phyloP scores from a whole-genome alignment of 2,888 invertebrate species.

The Athripsodes cinereus region DNA sequence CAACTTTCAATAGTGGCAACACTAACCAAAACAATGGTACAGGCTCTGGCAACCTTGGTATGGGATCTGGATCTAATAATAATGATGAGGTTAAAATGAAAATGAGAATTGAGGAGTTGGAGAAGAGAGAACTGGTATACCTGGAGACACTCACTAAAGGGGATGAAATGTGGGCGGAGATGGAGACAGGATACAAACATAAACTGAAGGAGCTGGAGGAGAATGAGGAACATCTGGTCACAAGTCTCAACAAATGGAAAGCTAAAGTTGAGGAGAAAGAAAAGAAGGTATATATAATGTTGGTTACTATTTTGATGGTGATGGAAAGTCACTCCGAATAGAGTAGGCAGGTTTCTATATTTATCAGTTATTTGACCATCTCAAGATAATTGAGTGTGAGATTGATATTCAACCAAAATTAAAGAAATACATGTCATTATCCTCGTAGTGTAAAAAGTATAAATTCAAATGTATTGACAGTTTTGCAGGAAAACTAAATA shows the following conservation, averaged over 20 bases:
- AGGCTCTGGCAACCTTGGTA: too few relatives aligned
- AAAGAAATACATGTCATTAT: too few relatives aligned
- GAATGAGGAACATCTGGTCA: conserved; percentile 43
- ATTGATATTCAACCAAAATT: too few relatives aligned
- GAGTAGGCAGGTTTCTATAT: too few relatives aligned
- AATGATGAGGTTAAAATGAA: conserved; percentile 52
- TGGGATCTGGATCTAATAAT: too few relatives aligned
- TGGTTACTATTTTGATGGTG: background rate
- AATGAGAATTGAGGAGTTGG: conserved; percentile 55
- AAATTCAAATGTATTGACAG: background rate
- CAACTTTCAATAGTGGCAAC: too few relatives aligned
- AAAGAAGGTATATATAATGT: conserved; percentile 29
- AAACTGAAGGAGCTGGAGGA: conserved; percentile 48
- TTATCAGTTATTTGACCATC: too few relatives aligned
- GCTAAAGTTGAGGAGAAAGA: conserved; percentile 46
- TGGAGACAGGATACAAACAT: conserved; percentile 59
- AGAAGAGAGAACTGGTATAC: conserved; percentile 60
- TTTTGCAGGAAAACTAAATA: background rate
- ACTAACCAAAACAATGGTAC: too few relatives aligned
- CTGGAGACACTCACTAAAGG: conserved; percentile 65
- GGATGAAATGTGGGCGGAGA: conserved; percentile 65
- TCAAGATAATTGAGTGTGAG: too few relatives aligned
- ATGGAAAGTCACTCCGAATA: too few relatives aligned
- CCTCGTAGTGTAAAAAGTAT: too few relatives aligned
- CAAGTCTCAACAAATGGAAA: conserved; percentile 48